phyloP scores from a whole-genome alignment of 2,888 invertebrate species.

The Pachymerium ferrugineum region DNA sequence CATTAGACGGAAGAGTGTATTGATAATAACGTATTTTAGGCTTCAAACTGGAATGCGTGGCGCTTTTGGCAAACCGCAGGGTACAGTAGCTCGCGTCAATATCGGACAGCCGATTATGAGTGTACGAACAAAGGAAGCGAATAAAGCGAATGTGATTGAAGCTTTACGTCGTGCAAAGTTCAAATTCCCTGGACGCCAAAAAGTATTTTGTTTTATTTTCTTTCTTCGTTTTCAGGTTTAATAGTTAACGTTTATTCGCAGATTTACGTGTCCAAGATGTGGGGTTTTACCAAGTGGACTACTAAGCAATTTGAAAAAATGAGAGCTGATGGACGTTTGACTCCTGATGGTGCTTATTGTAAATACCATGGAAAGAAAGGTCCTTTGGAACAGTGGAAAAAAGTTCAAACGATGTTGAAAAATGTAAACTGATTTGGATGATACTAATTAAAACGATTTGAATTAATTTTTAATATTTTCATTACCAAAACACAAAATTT shows the following conservation, averaged over 20 bases:
- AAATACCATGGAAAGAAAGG: slow-evolving; percentile 94
- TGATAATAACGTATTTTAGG: too few relatives aligned
- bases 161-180: slow-evolving; percentile 99
- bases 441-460: too few relatives aligned
- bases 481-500: too few relatives aligned
- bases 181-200: slow-evolving; percentile 99
- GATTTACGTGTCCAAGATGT: slow-evolving; percentile 96
- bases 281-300: slow-evolving; percentile 98
- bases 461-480: too few relatives aligned
- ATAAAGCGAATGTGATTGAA: slow-evolving; percentile 93
- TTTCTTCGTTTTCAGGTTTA: too few relatives aligned
- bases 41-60: slow-evolving; percentile 99
- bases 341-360: slow-evolving; percentile 89
- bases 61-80: slow-evolving; percentile 98
- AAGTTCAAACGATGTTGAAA: slow-evolving; percentile 62
- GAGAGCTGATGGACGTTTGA: slow-evolving; percentile 72
- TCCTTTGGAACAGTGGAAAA: slow-evolving; percentile 85
- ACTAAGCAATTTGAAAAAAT: slow-evolving; percentile 80
- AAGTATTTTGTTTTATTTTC: slow-evolving; percentile 63
- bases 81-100: slow-evolving; percentile 98
- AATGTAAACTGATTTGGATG: too few relatives aligned
- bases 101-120: slow-evolving; percentile 99
- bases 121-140: slow-evolving; percentile 89
- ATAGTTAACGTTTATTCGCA: slow-evolving; percentile 45
- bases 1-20: not conserved